A percentile compares a stretch with the other conserved stretches of the same genome.
These are phyloP conservation scores for Xiphophorus hellerii DNA, from an alignment of 2,113 vertebrate genomes.

Conservation along the genomic window DNA sequence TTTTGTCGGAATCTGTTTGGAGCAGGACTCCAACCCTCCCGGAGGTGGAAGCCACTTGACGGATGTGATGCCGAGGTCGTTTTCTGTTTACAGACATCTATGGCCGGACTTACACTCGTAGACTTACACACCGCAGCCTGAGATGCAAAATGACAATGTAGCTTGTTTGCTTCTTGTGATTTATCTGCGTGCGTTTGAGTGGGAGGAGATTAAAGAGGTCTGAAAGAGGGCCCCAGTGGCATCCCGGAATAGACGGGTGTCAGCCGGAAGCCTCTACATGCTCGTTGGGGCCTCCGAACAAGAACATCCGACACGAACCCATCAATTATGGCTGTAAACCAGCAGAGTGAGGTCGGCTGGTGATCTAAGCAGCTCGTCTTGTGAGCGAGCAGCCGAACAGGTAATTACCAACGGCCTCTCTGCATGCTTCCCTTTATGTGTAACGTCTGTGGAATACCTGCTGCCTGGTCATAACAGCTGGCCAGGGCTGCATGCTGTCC, in stretches of 20 bases:
- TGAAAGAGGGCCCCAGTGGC: constrained; percentile 26
- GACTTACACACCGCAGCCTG: neutral
- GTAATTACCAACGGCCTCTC: constrained; percentile 32
- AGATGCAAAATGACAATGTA: constrained; percentile 38
- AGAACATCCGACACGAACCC: constrained; percentile 9
- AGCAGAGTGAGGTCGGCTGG: constrained; percentile 19
- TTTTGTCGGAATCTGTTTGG: constrained; percentile 18
- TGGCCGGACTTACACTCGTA: constrained; percentile 7
- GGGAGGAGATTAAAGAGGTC: constrained; percentile 29
- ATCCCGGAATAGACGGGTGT: constrained; percentile 48
- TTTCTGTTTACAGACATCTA: constrained; percentile 4
- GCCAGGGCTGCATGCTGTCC: neutral
- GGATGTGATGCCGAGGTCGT: neutral
- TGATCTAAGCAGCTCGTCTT: constrained; percentile 23
- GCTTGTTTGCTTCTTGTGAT: constrained; percentile 36
- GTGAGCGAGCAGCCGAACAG: constrained; percentile 16
- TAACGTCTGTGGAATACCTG: constrained; percentile 26
- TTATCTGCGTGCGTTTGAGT: constrained; percentile 48
- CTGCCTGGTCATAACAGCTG: constrained; percentile 5
- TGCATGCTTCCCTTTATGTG: constrained; percentile 19
- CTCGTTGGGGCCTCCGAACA: constrained; percentile 44
- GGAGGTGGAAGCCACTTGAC: constrained; percentile 2
- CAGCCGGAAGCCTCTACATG: constrained; percentile 29
- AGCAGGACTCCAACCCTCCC: constrained; percentile 35
- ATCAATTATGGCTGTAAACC: constrained; percentile 26